Base-by-base conservation (phyloP, 2,888 invertebrate genomes). In the Oxycera nigricornis region DNA sequence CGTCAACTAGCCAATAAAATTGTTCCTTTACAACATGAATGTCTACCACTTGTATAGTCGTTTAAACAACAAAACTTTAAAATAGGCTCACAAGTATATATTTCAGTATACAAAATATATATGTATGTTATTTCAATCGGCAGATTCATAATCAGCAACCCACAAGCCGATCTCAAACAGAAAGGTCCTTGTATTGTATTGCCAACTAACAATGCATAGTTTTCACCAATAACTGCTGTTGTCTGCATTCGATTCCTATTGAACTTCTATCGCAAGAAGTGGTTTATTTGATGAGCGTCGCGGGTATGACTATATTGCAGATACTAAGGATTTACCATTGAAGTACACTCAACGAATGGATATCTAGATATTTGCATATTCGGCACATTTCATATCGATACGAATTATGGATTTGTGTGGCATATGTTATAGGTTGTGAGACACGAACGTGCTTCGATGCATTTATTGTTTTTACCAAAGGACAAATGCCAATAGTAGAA, bases 351-450 rank as follows among this genome's bases (percentile, higher is more conserved):
- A 4, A 30, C 55, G 17, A 70, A 70, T 55, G 31, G 61, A 73
- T 20, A 72, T 68, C 68, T 7, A 31, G 75, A 50, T 67, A 75
- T 75, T 75, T 75, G 75, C 75, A 75, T 75, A 73, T 75, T 73
- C 59, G 59, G 72, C 72, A 59, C 67, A 75, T 75, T 75, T 73
- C 75, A 75, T 73, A 75, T 75, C 68, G 75, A 75, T 75, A 62
- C 67, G 67, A 73, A 72, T 72, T 52, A 62, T 74, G 72, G 72
- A 72, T 72, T 73, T 73, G 73, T 52, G 70, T 70, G 52, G 70
- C 70, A 70, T 70, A 70, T 70, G 70, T 55, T 31, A 52, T 52
- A 31, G 70, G 28, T 30, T 52, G 24, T 22, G 70, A 31, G 31
- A 52, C 65, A 31, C 52, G 55, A 24, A 70, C 70, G 70, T 70